A percentile compares a stretch with the other conserved stretches of the same genome.
phyloP scores from a whole-genome alignment of 2,797 vertebrate species.

The Brachyalestes nurse region DNA sequence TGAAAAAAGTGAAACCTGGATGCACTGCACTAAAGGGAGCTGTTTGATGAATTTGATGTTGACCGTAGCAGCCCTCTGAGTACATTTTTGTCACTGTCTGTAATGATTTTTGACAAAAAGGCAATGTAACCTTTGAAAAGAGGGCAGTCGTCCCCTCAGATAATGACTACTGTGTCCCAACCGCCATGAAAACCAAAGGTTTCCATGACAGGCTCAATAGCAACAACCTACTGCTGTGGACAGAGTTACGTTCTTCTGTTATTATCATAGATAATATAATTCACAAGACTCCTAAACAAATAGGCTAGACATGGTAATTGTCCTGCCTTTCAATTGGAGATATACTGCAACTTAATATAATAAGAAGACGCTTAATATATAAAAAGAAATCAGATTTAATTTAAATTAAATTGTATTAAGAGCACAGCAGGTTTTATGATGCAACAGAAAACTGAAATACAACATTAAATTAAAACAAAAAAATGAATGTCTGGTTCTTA shows the following conservation, averaged over 20 bases:
- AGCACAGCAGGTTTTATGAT: not conserved
- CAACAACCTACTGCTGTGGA: constrained; percentile 19
- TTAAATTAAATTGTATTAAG: not conserved
- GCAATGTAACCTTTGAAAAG: constrained; percentile 60
- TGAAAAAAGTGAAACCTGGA: not conserved
- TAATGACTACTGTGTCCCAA: constrained; percentile 73
- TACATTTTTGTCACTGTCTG: constrained; percentile 67
- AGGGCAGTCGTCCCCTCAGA: constrained; percentile 65
- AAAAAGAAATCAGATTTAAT: not conserved
- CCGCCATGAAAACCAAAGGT: constrained; percentile 62
- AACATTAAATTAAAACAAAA: not conserved
- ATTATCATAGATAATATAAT: not conserved
- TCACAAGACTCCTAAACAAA: not conserved
- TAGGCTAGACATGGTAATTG: not conserved
- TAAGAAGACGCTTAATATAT: not conserved
- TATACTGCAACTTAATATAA: not conserved
- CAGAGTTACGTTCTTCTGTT: constrained; percentile 19
- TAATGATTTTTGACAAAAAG: constrained; percentile 73
- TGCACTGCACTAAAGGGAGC: not conserved
- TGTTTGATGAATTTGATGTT: constrained; percentile 29
- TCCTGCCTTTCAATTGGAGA: not conserved
- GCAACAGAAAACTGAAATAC: not conserved
- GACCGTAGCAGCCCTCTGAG: constrained; percentile 44
- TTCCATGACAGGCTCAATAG: constrained; percentile 26
- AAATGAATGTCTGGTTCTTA: not conserved